Base-by-base conservation (phyloP, 2,797 vertebrate species). In the Synanceia verrucosa region DNA sequence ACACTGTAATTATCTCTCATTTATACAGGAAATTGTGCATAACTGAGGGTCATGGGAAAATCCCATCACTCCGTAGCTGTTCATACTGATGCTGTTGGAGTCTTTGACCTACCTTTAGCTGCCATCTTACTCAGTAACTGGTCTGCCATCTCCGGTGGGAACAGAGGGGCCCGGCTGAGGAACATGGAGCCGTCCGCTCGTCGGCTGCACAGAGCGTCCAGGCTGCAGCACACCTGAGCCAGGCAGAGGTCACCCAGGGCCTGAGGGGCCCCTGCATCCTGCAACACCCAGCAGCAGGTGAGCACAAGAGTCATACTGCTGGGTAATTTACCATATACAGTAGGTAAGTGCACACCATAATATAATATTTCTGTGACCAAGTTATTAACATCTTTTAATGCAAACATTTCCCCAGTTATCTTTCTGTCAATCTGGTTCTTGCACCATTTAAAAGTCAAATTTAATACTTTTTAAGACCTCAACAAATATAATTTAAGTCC, bases 81-180 rank as follows among this genome's bases (percentile, higher is more conserved):
- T 56, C 52, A 62, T 44, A 53, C 2, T 26, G 11, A 73, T 56
- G 26, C 37, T 43, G 28, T 47, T 5, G 28, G 16, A 51, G 31
- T 16, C 10, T 41, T 74, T 23, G 50, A 28, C 90, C 88, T 94
- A 98, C 97, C 97, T 87, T 96, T 93, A 78, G 94, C 88, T 43
- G 94, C 95, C 96, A 99, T 96, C 0, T 93, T 96, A 74, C 86
- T 90, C 82, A 99, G 94, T 53, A 99, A 91, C 76, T 96, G 95
- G 88, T 99, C 97, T 2, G 96, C 95, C 81, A 97, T 93, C 86
- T 98, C 96, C 86, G 96, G 97, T 26, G 97, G 97, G 87, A 99
- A 96, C 50, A 97, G 81, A 1, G 95, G 95, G 41, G 95, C 94
- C 86, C 94, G 92, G 79, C 92, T 91, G 79, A 99, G 91, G 82